These are phyloP conservation scores for Tolmerus cingulatus DNA, from an alignment of 2,888 invertebrate genomes.

Conservation along the genomic window DNA sequence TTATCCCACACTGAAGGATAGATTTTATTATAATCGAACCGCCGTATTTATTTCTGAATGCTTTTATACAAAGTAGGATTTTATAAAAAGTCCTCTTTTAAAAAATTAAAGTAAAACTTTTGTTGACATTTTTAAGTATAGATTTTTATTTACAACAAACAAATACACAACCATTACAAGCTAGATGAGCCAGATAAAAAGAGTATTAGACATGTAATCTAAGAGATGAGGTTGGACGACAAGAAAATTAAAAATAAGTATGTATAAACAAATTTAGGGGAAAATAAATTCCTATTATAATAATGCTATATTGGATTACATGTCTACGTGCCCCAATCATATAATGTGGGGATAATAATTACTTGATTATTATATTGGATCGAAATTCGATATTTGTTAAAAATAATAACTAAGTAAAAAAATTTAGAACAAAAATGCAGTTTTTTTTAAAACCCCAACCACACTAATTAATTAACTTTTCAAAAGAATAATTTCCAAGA, in stretches of 20 bases:
- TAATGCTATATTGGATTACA: background rate
- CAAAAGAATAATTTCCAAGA: too few relatives aligned
- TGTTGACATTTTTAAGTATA: background rate
- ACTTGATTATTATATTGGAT: background rate
- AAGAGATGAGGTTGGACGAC: background rate
- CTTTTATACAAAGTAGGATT: background rate
- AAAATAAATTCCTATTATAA: too few relatives aligned
- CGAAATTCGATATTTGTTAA: background rate
- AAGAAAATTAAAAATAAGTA: background rate
- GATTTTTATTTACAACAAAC: background rate
- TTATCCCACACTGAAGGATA: background rate
- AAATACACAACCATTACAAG: background rate
- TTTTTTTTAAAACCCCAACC: background rate
- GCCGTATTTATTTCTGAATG: background rate
- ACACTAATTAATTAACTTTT: too few relatives aligned
- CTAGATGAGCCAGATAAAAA: background rate
- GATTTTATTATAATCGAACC: background rate
- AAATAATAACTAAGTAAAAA: background rate
- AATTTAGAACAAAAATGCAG: background rate
- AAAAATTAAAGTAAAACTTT: background rate
- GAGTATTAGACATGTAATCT: background rate
- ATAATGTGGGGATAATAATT: background rate
- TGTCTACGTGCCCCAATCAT: background rate
- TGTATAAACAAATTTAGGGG: background rate
- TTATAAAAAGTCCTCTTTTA: background rate